phyloP scores from a whole-genome alignment of 2,797 vertebrate genomes.

The Cyprinella venusta region DNA sequence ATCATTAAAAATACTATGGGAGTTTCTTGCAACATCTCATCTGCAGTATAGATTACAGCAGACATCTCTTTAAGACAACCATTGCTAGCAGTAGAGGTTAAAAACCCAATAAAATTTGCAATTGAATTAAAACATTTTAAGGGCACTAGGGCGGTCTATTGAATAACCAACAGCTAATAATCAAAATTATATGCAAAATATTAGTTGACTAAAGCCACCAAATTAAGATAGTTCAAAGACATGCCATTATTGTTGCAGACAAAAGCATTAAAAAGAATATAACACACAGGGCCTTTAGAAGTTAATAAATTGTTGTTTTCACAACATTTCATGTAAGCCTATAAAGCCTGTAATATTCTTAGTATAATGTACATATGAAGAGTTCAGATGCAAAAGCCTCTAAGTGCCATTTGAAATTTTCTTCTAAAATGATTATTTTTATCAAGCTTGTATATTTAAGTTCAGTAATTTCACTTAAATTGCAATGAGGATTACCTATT shows the following conservation, averaged over 20 bases:
- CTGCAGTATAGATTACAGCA: neutral
- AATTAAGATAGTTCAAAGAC: neutral
- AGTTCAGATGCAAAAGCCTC: too few relatives aligned
- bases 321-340: neutral
- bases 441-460: too few relatives aligned
- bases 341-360: neutral
- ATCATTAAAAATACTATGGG: neutral
- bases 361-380: neutral
- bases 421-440: too few relatives aligned
- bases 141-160: neutral
- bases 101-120: neutral
- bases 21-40: constrained; percentile 23
- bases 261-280: neutral
- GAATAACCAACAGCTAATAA: neutral
- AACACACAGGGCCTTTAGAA: neutral
- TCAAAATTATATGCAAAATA: neutral
- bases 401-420: too few relatives aligned
- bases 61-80: neutral
- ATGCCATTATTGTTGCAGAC: neutral
- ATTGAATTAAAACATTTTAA: neutral
- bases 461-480: too few relatives aligned
- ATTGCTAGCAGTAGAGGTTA: neutral
- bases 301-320: neutral
- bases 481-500: too few relatives aligned
- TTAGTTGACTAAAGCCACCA: neutral